Evolutionary conservation across 2,888 invertebrate species (phyloP).

Genomic region (Charanyca ferruginea): DNA sequence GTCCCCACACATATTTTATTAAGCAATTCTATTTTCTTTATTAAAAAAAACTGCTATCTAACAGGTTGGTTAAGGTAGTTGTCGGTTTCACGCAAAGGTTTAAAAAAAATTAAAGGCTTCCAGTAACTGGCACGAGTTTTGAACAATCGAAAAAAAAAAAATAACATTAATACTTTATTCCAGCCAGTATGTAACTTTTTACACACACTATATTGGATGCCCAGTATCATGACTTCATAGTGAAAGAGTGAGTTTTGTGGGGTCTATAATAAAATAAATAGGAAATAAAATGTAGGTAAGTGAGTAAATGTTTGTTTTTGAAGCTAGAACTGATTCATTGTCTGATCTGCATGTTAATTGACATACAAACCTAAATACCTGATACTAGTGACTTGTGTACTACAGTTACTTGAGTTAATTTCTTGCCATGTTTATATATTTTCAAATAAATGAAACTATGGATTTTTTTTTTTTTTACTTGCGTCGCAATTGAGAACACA

Average conservation of each 20-base stretch:
- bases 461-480: too few relatives aligned
- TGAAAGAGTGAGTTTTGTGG: too few relatives aligned
- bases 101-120: neutral
- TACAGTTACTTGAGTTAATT: conserved; percentile 59
- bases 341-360: conserved; percentile 56
- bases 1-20: too few relatives aligned
- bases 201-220: too few relatives aligned
- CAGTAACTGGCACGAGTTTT: neutral
- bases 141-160: neutral
- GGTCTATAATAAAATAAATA: neutral
- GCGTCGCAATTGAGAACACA: neutral
- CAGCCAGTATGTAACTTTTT: neutral
- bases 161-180: neutral
- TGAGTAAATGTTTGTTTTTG: conserved; percentile 23
- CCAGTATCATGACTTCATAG: too few relatives aligned
- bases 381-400: conserved; percentile 35
- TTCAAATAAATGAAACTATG: neutral
- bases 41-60: too few relatives aligned
- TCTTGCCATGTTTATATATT: conserved; percentile 12
- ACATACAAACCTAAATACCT: conserved; percentile 64
- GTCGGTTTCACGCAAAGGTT: too few relatives aligned
- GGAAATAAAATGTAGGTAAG: neutral
- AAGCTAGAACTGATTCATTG: conserved; percentile 36
- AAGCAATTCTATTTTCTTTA: too few relatives aligned
- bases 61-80: too few relatives aligned